Evolutionary conservation across 2,888 invertebrate genomes (phyloP).

Genomic region (Boloria euphrosyne): DNA sequence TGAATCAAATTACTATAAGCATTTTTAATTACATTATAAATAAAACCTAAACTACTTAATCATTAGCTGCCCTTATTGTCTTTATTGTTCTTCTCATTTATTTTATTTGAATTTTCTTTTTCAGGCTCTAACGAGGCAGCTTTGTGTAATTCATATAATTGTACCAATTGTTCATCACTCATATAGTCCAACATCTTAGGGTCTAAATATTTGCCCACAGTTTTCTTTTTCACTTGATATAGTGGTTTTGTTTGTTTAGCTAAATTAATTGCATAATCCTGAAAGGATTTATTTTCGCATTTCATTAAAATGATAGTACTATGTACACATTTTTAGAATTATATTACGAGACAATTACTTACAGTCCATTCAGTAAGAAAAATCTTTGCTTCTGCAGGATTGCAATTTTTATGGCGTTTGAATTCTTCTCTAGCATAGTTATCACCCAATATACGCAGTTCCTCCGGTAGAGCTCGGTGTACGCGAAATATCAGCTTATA

Average conservation of each 20-base stretch:
- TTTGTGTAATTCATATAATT: slow-evolving; percentile 91
- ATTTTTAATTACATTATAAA: too few relatives aligned
- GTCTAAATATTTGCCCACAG: slow-evolving; percentile 85
- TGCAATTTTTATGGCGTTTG: slow-evolving; percentile 89
- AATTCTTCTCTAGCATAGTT: slow-evolving; percentile 93
- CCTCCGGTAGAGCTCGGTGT: slow-evolving; percentile 88
- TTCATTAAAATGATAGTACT: slow-evolving; percentile 13
- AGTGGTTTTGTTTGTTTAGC: slow-evolving; percentile 88
- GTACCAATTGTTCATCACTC: slow-evolving; percentile 91
- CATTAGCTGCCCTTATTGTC: slow-evolving; percentile 28
- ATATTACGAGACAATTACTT: slow-evolving; percentile 48
- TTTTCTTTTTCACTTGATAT: slow-evolving; percentile 81
- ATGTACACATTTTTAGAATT: background rate
- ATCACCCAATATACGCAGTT: slow-evolving; percentile 87
- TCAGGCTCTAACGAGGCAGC: slow-evolving; percentile 71
- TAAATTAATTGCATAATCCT: slow-evolving; percentile 90
- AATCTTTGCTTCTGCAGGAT: slow-evolving; percentile 85
- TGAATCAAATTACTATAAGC: too few relatives aligned
- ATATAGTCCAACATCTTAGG: slow-evolving; percentile 85
- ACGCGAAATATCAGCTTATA: slow-evolving; percentile 91
- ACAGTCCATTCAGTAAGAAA: slow-evolving; percentile 96
- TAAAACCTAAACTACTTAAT: background rate
- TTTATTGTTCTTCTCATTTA: slow-evolving; percentile 15
- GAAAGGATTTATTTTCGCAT: slow-evolving; percentile 46
- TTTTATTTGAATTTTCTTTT: slow-evolving; percentile 2